Percentiles rank a stretch among this genome's conserved stretches.
These are phyloP conservation scores for Drosophila kikkawai DNA, from an alignment of 1,140 invertebrate genomes.

Conservation along the genomic window DNA sequence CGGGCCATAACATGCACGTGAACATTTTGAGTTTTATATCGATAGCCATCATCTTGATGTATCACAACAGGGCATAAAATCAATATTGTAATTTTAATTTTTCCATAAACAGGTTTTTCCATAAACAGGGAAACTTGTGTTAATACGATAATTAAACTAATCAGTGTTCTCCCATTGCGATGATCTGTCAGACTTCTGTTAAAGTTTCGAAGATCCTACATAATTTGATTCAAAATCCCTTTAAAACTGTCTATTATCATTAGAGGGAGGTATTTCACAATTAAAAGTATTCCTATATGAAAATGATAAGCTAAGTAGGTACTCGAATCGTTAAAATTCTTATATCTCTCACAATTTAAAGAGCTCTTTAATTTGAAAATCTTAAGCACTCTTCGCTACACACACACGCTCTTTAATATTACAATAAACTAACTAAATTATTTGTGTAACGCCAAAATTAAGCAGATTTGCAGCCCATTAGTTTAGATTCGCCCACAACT, in stretches of 20 bases:
- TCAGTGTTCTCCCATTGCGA: not conserved
- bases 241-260: too few species aligned
- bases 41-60: not conserved
- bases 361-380: not conserved
- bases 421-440: not conserved
- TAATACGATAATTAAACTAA: not conserved
- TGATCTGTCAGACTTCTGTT: not conserved
- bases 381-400: not conserved
- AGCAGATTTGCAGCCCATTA: not conserved
- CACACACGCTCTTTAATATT: not conserved
- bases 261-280: too few species aligned
- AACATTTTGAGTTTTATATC: slow-evolving; percentile 2
- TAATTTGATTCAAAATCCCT: too few species aligned
- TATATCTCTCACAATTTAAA: not conserved
- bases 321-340: not conserved
- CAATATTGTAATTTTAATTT: not conserved
- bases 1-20: not conserved
- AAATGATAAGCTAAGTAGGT: too few species aligned
- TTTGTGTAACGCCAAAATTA: not conserved
- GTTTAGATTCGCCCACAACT: not conserved
- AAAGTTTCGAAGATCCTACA: not conserved
- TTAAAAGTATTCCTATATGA: too few species aligned
- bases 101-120: not conserved
- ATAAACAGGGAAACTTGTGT: not conserved
- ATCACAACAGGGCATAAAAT: not conserved